phyloP scores from a whole-genome alignment of 1,140 invertebrate species.

The Tetramorium simillimum region DNA sequence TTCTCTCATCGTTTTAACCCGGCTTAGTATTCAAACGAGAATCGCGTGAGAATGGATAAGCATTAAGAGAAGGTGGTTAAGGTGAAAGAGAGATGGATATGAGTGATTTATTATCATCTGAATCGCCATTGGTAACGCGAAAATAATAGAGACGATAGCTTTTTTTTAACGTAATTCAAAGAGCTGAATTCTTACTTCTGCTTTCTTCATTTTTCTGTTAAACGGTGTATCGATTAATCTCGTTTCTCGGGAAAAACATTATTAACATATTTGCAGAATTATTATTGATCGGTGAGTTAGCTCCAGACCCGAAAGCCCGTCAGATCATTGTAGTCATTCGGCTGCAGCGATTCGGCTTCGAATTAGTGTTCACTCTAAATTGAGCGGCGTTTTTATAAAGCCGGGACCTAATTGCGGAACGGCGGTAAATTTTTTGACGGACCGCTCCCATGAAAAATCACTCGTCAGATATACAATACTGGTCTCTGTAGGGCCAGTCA shows the following conservation, averaged over 20 bases:
- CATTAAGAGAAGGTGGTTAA: conserved; percentile 36
- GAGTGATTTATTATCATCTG: conserved; percentile 30
- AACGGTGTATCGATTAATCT: not conserved
- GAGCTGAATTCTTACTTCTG: not conserved
- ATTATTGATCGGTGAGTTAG: not conserved
- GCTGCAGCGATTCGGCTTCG: conserved; percentile 15
- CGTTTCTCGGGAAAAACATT: not conserved
- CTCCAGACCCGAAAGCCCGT: not conserved
- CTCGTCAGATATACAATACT: conserved; percentile 69
- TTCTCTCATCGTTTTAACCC: conserved; percentile 35
- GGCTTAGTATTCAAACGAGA: conserved; percentile 42
- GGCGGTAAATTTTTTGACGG: conserved; percentile 57
- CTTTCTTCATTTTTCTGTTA: not conserved
- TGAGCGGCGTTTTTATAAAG: conserved; percentile 42
- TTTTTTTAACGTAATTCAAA: not conserved
- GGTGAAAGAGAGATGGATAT: conserved; percentile 6
- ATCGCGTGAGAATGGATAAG: conserved; percentile 36
- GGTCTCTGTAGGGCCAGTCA: conserved; percentile 68
- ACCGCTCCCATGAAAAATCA: conserved; percentile 71
- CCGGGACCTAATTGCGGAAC: conserved; percentile 45
- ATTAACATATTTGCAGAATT: not conserved
- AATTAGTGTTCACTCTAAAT: conserved; percentile 19
- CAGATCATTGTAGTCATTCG: not conserved
- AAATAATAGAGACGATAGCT: conserved; percentile 18
- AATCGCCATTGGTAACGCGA: conserved; percentile 32